Percentiles rank a stretch among this genome's conserved stretches.
These are phyloP conservation scores for Gallinago media DNA, from an alignment of 2,113 vertebrate species.

Conservation along the genomic window DNA sequence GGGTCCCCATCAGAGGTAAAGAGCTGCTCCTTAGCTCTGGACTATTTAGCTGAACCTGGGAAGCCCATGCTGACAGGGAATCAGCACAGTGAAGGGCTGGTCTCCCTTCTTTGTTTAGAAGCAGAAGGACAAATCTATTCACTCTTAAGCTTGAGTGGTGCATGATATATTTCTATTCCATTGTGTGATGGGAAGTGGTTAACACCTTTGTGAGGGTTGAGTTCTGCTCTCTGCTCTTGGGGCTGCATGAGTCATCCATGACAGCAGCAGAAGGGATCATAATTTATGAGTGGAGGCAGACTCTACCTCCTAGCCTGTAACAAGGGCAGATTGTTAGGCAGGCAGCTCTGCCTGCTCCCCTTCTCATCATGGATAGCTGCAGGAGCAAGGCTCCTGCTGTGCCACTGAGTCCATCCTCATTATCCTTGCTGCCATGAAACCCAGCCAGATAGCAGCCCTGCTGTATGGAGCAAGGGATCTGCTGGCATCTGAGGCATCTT, in stretches of 20 bases:
- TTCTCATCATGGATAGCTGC: neutral
- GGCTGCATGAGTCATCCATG: neutral
- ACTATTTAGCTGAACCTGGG: neutral
- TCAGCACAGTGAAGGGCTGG: neutral
- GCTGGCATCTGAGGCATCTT: neutral
- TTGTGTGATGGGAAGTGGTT: fast-evolving
- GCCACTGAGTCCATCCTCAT: neutral
- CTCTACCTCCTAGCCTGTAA: neutral
- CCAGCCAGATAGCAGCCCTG: neutral
- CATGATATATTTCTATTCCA: neutral
- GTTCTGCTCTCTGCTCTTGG: neutral
- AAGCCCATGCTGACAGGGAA: neutral
- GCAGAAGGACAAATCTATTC: neutral
- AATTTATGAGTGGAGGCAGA: neutral
- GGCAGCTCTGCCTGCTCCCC: neutral
- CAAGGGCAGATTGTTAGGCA: neutral
- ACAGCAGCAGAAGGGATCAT: neutral
- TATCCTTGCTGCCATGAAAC: neutral
- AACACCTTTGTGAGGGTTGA: neutral
- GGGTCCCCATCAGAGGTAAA: neutral
- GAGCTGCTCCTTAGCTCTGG: neutral
- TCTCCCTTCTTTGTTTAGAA: neutral
- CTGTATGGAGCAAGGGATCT: neutral
- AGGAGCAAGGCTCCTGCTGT: neutral
- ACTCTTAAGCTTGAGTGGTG: neutral